Evolutionary conservation across 2,888 invertebrate genomes (phyloP).

Genomic region (Amiota communis): DNA sequence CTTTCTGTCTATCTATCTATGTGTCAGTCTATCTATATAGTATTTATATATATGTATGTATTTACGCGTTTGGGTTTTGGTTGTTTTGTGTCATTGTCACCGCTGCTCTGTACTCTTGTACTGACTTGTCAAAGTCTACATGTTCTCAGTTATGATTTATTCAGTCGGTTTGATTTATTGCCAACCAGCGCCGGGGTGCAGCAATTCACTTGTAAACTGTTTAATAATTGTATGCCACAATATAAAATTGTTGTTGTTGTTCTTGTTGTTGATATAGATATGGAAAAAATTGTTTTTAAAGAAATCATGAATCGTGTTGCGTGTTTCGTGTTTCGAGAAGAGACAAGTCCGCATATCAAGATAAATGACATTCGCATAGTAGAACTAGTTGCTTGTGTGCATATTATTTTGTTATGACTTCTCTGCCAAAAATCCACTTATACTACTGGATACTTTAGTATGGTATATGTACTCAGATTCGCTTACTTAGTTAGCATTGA

Average conservation of each 20-base stretch:
- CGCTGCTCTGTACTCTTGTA: constrained; percentile 8
- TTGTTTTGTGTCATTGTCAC: neutral
- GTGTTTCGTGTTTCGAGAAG: too few relatives aligned
- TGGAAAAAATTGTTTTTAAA: too few relatives aligned
- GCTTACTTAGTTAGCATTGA: neutral
- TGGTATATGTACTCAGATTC: too few relatives aligned
- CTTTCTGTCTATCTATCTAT: constrained; percentile 25
- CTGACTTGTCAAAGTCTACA: constrained; percentile 46
- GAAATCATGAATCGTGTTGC: too few relatives aligned
- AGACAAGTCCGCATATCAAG: constrained; percentile 12
- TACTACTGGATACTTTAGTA: too few relatives aligned
- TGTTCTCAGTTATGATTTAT: constrained; percentile 65
- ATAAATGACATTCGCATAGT: neutral
- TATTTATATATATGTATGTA: constrained; percentile 19
- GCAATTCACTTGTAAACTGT: constrained; percentile 27
- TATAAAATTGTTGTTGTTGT: neutral
- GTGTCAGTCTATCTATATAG: constrained; percentile 26
- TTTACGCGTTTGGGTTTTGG: constrained; percentile 8
- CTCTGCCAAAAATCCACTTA: too few relatives aligned
- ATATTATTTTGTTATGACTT: too few relatives aligned
- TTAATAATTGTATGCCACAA: constrained; percentile 19
- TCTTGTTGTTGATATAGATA: neutral
- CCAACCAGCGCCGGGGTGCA: constrained; percentile 39
- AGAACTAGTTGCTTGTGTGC: neutral
- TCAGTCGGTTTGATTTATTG: constrained; percentile 69